A percentile compares a stretch with the other conserved stretches of the same genome.
phyloP scores from a whole-genome alignment of 2,113 vertebrate genomes.

The Salvator merianae region DNA sequence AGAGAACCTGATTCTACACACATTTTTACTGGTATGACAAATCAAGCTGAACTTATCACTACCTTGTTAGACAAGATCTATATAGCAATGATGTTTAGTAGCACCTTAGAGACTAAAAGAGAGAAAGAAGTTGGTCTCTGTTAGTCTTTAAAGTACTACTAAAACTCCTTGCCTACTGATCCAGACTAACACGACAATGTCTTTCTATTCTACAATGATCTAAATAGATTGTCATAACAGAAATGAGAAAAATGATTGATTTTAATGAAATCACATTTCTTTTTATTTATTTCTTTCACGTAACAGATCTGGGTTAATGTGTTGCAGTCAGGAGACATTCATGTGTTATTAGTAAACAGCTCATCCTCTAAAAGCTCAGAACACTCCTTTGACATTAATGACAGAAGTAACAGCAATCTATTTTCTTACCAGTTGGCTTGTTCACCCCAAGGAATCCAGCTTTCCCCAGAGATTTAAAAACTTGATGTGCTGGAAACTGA shows the following conservation, averaged over 20 bases:
- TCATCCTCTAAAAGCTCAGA: not conserved
- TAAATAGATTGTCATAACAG: not conserved
- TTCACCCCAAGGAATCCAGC: constrained; percentile 83
- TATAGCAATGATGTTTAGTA: too few species aligned
- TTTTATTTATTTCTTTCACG: not conserved
- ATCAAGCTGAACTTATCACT: too few species aligned
- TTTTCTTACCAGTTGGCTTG: constrained; percentile 77
- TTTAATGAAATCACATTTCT: not conserved
- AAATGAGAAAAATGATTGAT: not conserved
- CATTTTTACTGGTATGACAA: too few species aligned
- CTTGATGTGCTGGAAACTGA: constrained; percentile 80
- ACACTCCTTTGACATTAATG: not conserved
- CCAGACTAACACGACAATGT: too few species aligned
- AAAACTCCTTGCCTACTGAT: too few species aligned
- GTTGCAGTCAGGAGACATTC: not conserved
- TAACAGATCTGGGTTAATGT: not conserved
- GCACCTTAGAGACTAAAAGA: too few species aligned
- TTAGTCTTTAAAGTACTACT: too few species aligned
- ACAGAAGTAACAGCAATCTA: rapidly evolving
- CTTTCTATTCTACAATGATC: too few species aligned
- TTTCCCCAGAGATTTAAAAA: constrained; percentile 84
- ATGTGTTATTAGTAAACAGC: not conserved
- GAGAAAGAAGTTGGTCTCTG: too few species aligned
- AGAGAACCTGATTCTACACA: too few species aligned
- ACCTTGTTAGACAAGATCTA: too few species aligned